These are phyloP conservation scores for Heteromurus nitidus DNA, from an alignment of 2,888 invertebrate genomes.

Conservation along the genomic window DNA sequence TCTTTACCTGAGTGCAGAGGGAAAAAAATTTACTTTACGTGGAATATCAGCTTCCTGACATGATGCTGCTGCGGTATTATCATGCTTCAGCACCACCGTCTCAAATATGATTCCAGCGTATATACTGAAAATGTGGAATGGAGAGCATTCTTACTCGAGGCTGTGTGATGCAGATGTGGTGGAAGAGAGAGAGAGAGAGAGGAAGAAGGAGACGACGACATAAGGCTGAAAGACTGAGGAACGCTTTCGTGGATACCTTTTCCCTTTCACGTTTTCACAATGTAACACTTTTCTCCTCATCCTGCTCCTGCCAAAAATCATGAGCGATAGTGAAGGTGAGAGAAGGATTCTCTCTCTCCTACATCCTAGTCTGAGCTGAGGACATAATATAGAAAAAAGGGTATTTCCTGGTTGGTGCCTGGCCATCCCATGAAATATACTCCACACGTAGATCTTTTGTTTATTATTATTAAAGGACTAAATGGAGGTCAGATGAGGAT, in stretches of 20 bases:
- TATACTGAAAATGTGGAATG: too few species aligned
- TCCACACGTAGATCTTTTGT: constrained; percentile 49
- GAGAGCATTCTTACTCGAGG: background rate
- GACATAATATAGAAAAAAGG: background rate
- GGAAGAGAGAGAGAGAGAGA: too few species aligned
- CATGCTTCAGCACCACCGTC: too few species aligned
- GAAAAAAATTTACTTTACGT: background rate
- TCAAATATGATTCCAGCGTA: too few species aligned
- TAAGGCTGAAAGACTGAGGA: background rate
- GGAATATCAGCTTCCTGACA: background rate
- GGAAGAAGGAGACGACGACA: too few species aligned
- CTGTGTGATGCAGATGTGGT: constrained; percentile 1
- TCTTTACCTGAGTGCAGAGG: background rate
- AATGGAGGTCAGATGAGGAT: constrained; percentile 56
- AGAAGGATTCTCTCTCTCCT: too few species aligned
- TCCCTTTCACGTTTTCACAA: constrained; percentile 15
- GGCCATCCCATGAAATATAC: constrained; percentile 12
- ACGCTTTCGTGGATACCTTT: background rate
- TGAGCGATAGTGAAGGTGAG: constrained; percentile 15
- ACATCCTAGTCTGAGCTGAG: background rate
- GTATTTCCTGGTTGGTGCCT: background rate
- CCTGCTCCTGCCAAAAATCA: constrained; percentile 12
- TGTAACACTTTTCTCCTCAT: constrained; percentile 9
- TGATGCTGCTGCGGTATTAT: too few species aligned
- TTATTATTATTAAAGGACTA: constrained; percentile 50